Evolutionary conservation across 2,797 vertebrate genomes (phyloP), one percentile per base, ranked within the genome.

Genomic region (Rhabdomys pumilio): DNA sequence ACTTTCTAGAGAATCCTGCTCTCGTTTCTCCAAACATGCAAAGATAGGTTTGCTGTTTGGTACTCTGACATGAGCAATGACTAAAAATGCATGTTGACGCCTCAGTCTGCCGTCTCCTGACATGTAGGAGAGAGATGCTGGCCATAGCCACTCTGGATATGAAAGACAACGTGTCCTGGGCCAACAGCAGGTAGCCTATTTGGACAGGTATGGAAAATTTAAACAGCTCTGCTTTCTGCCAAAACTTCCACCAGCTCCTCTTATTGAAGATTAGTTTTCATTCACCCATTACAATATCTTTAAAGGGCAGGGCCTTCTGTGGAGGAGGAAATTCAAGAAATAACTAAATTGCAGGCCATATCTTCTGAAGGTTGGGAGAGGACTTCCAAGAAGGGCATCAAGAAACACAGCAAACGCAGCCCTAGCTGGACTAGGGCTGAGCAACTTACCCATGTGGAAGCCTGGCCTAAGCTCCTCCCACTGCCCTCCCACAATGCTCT

Each of bases 391-490:
- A 17, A 44, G 14, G 41, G 5, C 0, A 0, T 15, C 41, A n/a
- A 5, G 75, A 79, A 63, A 24, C 10, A 1, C 9, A 0, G 0
- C 0, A 0, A 26, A 0, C 15, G 17, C 41, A 5, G 0, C 22
- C 12, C 4, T 1, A 2, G 0, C 1, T 2, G 0, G 1, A 0
- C 50, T 10, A 9, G 2, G 34, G 1, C 38, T 0, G 0, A 19
- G 6, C 0, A 15, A 4, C 1, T 31, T 47, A n/a, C 20, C 31
- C 4, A 1, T 2, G 7, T 1, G 0, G 47, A 41, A 50, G 3
- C 4, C 3, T 0, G 1, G 1, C 0, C 31, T 55, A 34, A 55
- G 41, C 0, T 24, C 61, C 19, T 3, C 13, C 7, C 2, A 0
- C 0, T 0, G 34, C 1, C 17, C 20, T 20, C 34, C 34, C 13